Evolutionary conservation across 1,140 invertebrate genomes (phyloP).

Genomic region (Sweltsa coloradensis): DNA sequence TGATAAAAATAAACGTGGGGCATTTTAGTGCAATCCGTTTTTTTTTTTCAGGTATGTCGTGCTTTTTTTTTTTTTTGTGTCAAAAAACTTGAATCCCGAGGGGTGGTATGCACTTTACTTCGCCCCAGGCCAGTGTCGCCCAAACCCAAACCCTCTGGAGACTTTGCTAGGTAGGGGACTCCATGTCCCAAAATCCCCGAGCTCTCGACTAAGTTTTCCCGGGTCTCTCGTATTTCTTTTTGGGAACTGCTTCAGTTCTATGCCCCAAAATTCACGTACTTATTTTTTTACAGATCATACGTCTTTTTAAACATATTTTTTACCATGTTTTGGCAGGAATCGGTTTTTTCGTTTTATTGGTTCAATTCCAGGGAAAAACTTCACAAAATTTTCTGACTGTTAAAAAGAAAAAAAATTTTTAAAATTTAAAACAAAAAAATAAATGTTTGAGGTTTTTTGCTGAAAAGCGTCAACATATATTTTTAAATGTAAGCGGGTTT

Average conservation of each 20-base stretch:
- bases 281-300: background rate
- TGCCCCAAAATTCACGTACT: background rate
- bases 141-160: background rate
- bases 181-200: background rate
- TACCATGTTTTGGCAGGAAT: constrained; percentile 1
- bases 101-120: background rate
- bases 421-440: too few relatives aligned
- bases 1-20: background rate
- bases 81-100: background rate
- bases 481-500: too few relatives aligned
- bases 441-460: too few relatives aligned
- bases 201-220: background rate
- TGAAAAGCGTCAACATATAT: too few relatives aligned
- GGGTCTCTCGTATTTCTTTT: background rate
- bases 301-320: background rate
- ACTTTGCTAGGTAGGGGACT: background rate
- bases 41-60: background rate
- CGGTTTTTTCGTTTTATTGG: background rate
- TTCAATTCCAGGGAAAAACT: too few relatives aligned
- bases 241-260: background rate
- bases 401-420: too few relatives aligned
- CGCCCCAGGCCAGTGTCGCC: background rate
- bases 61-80: background rate
- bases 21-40: background rate
- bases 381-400: too few relatives aligned